Conservation (phyloP, 1,140 invertebrate genomes). For the Proales similis region DNA sequence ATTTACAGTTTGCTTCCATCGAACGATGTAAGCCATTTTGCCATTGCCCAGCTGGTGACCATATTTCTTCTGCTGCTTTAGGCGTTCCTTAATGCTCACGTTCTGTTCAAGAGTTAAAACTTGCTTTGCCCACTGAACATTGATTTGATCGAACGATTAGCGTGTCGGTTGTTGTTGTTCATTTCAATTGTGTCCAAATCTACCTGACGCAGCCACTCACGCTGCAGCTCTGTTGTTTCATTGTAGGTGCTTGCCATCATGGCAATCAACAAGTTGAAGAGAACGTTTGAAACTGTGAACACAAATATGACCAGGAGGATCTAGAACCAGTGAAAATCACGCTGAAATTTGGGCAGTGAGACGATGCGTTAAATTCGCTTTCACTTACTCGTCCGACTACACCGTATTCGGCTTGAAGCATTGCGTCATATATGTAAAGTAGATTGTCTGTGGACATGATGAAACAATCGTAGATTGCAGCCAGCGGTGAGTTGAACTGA, state of each 20-base stretch:
- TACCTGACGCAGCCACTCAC: constrained; percentile 89
- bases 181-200: neutral
- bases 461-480: constrained; percentile 13
- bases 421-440: constrained; percentile 1
- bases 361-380: neutral
- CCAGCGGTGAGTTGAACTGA: constrained; percentile 10
- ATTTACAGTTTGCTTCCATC: constrained; percentile 32
- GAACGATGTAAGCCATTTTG: constrained; percentile 13
- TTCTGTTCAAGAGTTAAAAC: constrained; percentile 91
- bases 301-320: constrained; percentile 90
- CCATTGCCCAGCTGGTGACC: constrained; percentile 63
- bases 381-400: neutral
- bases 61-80: constrained; percentile 76
- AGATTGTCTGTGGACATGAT: constrained; percentile 2
- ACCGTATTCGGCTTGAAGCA: neutral
- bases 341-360: neutral
- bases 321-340: constrained; percentile 55
- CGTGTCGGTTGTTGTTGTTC: too few relatives aligned
- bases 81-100: constrained; percentile 73
- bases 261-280: constrained; percentile 97
- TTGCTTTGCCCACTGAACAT: constrained; percentile 75
- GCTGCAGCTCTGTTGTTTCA: constrained; percentile 82
- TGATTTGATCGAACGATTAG: neutral
- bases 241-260: constrained; percentile 99
- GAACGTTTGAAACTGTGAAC: constrained; percentile 83